Base-by-base conservation (phyloP, 2,888 invertebrate genomes). In the Mesorhabditis spiculigera region DNA sequence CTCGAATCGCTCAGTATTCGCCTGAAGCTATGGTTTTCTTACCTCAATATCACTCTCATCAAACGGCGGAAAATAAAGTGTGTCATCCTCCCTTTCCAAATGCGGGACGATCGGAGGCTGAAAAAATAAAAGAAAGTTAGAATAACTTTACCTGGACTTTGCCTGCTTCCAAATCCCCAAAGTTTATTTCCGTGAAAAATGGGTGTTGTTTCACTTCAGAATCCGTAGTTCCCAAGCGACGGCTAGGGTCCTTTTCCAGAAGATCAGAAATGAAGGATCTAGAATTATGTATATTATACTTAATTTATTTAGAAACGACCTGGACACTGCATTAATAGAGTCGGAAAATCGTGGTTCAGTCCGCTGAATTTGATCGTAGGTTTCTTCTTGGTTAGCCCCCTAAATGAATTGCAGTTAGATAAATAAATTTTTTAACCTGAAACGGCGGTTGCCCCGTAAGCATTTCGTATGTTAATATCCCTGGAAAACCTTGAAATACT, bases 21-120 rank as follows among this genome's bases (percentile, higher is more conserved):
- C 28, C 28, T 28, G 28, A 1, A 28, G 28, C 28, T 28, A 28
- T 28, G 28, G 28, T 28, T 28, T n/a, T 50, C 58, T 50, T 50
- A 50, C 58, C 58, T 50, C 58, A 50, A 50, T 50, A n/a, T n/a
- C n/a, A n/a, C 10, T n/a, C 58, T 50, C 58, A 50, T 50, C 58
- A n/a, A 50, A 50, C n/a, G 58, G 58, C n/a, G 58, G 58, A n/a
- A 50, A 50, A 50, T 50, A 50, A 50, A 50, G 0, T 50, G 58
- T 50, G 3, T 50, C 58, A 13, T n/a, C 58, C n/a, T 50, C 58
- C 8, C 3, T 50, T 50, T 50, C 58, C 58, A 50, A 50, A 10
- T 50, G 10, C n/a, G 58, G 58, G 0, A 50, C 58, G 0, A 50
- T 13, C 10, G 58, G 58, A 13, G 58, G 58, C 58, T 50, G n/a